Evolutionary conservation across 1,140 invertebrate species (phyloP).

Genomic region (Chrysoperla carnea): DNA sequence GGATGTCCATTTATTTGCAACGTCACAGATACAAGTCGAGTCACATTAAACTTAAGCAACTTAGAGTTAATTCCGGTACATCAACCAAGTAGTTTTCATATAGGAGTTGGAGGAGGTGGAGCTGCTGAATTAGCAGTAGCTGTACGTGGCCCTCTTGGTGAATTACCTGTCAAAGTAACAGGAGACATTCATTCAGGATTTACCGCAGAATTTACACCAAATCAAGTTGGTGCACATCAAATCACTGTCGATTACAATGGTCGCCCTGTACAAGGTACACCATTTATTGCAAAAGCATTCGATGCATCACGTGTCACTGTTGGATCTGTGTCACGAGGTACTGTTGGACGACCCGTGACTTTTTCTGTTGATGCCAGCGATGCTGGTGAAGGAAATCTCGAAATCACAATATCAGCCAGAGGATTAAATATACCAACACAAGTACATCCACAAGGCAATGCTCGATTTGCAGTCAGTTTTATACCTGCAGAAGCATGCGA

Average conservation of each 20-base stretch:
- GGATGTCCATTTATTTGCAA: slow-evolving; percentile 79
- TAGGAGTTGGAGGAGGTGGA: slow-evolving; percentile 70
- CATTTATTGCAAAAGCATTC: slow-evolving; percentile 84
- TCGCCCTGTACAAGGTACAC: slow-evolving; percentile 69
- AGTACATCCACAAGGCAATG: slow-evolving; percentile 83
- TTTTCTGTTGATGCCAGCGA: slow-evolving; percentile 90
- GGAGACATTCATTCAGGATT: slow-evolving; percentile 73
- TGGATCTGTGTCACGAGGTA: slow-evolving; percentile 62
- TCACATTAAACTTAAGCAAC: slow-evolving; percentile 58
- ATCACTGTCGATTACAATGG: slow-evolving; percentile 72
- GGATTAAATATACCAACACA: slow-evolving; percentile 92
- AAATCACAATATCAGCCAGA: slow-evolving; percentile 88
- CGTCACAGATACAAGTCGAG: slow-evolving; percentile 62
- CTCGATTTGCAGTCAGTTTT: slow-evolving; percentile 87
- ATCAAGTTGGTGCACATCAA: slow-evolving; percentile 75
- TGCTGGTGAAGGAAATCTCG: slow-evolving; percentile 94
- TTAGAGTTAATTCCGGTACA: slow-evolving; percentile 79
- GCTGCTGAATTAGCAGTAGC: slow-evolving; percentile 76
- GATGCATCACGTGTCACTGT: slow-evolving; percentile 81
- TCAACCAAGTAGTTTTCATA: slow-evolving; percentile 71
- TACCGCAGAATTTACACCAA: slow-evolving; percentile 79
- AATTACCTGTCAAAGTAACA: slow-evolving; percentile 76
- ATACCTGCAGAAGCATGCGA: slow-evolving; percentile 83
- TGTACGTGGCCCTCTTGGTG: slow-evolving; percentile 58
- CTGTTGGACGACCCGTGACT: slow-evolving; percentile 70